These are phyloP conservation scores for Camponotus vicinus DNA, from an alignment of 1,140 invertebrate species.

Conservation along the genomic window DNA sequence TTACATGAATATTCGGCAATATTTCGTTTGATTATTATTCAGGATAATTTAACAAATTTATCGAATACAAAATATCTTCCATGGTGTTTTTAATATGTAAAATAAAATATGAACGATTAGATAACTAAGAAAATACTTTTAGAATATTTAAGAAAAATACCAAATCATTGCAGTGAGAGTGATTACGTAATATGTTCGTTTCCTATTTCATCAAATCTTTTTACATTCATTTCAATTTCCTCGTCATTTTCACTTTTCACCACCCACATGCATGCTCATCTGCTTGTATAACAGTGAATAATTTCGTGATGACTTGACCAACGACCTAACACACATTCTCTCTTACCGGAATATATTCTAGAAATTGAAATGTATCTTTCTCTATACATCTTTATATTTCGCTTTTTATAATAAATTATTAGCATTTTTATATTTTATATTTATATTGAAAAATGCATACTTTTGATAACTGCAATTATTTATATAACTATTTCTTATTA, in stretches of 20 bases:
- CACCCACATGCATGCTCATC: slow-evolving; percentile 10
- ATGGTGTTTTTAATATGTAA: background rate
- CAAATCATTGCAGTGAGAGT: slow-evolving; percentile 35
- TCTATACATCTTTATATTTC: background rate
- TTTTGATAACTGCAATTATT: background rate
- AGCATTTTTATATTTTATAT: background rate
- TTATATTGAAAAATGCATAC: background rate
- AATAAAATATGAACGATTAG: slow-evolving; percentile 11
- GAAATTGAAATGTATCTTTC: background rate
- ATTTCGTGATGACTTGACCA: slow-evolving; percentile 2
- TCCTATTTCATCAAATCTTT: slow-evolving; percentile 26
- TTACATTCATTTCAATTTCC: slow-evolving; percentile 33
- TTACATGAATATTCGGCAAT: background rate
- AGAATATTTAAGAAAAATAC: slow-evolving; percentile 12
- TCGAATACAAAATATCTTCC: background rate
- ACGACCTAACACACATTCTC: background rate
- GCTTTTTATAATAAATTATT: background rate
- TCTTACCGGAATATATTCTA: slow-evolving; percentile 5
- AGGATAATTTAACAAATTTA: background rate
- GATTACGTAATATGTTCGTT: slow-evolving; percentile 38
- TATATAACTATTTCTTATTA: background rate
- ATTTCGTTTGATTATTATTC: background rate
- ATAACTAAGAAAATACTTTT: slow-evolving; percentile 4
- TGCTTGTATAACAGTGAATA: background rate
- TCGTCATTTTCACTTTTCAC: background rate